Evolutionary conservation across 2,888 invertebrate species (phyloP).

Genomic region (Sacculina carcini): DNA sequence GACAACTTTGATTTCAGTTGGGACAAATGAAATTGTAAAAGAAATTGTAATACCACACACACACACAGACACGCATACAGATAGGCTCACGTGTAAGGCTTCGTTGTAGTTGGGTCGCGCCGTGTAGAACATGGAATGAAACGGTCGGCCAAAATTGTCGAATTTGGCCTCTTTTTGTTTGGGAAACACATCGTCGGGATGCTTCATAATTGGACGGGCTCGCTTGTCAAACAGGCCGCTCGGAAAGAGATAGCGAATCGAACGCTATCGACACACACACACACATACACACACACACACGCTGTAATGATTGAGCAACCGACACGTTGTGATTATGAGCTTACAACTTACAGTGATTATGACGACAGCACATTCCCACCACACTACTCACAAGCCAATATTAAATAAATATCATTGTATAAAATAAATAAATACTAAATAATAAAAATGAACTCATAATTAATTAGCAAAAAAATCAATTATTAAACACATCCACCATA

Average conservation of each 20-base stretch:
- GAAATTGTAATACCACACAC: too few species aligned
- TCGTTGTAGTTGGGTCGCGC: conserved; percentile 58
- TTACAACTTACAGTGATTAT: neutral
- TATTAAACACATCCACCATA: too few species aligned
- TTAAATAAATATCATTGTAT: too few species aligned
- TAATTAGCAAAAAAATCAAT: too few species aligned
- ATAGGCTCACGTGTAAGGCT: conserved; percentile 47
- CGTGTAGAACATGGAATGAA: conserved; percentile 77
- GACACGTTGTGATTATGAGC: neutral
- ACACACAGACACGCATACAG: too few species aligned
- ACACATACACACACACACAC: neutral
- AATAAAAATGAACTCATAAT: too few species aligned
- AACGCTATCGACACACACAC: conserved; percentile 30
- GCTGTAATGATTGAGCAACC: neutral
- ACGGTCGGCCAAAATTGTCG: conserved; percentile 66
- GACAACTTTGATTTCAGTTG: too few species aligned
- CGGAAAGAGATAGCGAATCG: conserved; percentile 83
- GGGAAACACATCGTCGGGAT: conserved; percentile 64
- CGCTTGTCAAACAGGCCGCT: conserved; percentile 61
- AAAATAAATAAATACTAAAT: too few species aligned
- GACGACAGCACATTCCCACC: too few species aligned
- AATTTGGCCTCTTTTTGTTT: conserved; percentile 64
- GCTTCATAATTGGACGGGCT: conserved; percentile 69
- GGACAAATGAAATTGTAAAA: too few species aligned
- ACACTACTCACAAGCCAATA: too few species aligned